Percentiles rank a stretch among this genome's conserved stretches.
These are phyloP conservation scores for Beris chalybata DNA, from an alignment of 2,888 invertebrate species.

Conservation along the genomic window DNA sequence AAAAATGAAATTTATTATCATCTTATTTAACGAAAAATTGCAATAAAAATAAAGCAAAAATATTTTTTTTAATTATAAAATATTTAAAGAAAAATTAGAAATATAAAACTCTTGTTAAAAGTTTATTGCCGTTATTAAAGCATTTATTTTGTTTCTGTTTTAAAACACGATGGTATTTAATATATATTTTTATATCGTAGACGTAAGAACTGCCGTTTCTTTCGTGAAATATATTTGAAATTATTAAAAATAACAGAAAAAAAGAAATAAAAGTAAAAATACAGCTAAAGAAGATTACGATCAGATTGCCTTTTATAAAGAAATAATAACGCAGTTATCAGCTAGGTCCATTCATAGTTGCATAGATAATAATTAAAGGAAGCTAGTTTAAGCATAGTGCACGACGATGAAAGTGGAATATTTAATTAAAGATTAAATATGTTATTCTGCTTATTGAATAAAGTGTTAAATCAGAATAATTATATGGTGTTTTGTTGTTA, in stretches of 20 bases:
- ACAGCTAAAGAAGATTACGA: background rate
- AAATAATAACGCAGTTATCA: background rate
- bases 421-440: constrained; percentile 30
- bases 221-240: constrained; percentile 8
- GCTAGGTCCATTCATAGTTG: too few species aligned
- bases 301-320: constrained; percentile 30
- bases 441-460: constrained; percentile 33
- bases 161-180: constrained; percentile 8
- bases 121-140: background rate
- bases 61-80: too few species aligned
- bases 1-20: too few species aligned
- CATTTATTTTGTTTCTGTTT: background rate
- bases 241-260: background rate
- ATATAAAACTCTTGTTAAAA: background rate
- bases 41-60: too few species aligned
- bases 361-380: constrained; percentile 7
- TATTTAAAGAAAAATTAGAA: too few species aligned
- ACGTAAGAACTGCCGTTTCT: constrained; percentile 16
- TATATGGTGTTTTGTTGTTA: too few species aligned
- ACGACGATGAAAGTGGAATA: constrained; percentile 26
- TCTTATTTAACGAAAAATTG: too few species aligned
- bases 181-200: constrained; percentile 31
- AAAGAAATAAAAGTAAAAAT: background rate
- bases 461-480: constrained; percentile 22
- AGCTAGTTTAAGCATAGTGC: background rate